Evolutionary conservation across 2,888 invertebrate species (phyloP).

Genomic region (Aethes cnicana): DNA sequence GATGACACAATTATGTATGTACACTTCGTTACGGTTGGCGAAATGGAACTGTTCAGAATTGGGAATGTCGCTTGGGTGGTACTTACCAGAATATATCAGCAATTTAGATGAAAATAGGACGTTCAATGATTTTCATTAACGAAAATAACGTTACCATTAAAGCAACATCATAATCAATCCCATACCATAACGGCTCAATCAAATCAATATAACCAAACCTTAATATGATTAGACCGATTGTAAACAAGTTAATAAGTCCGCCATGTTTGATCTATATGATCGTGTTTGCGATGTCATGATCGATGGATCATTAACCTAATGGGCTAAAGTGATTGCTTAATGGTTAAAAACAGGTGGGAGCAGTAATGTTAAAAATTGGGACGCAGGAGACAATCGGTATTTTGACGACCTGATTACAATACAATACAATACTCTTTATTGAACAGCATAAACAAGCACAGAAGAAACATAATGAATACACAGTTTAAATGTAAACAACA

Average conservation of each 20-base stretch:
- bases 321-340: constrained; percentile 36
- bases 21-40: constrained; percentile 18
- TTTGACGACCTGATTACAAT: no score
- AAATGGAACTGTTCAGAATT: constrained; percentile 8
- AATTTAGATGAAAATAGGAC: no score
- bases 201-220: constrained; percentile 15
- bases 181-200: constrained; percentile 10
- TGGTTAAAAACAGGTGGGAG: not conserved
- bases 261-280: constrained; percentile 21
- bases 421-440: no score
- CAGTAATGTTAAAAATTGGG: no score
- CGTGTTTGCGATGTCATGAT: constrained; percentile 48
- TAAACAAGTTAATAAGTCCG: constrained; percentile 16
- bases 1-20: constrained; percentile 22
- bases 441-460: no score
- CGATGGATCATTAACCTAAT: constrained; percentile 65
- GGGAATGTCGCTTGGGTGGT: not conserved
- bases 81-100: no score
- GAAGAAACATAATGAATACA: no score
- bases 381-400: no score
- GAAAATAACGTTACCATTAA: no score
- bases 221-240: constrained; percentile 12
- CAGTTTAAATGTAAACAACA: no score
- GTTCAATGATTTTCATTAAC: no score
- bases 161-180: no score